These are phyloP conservation scores for Neosilurus hyrtlii DNA, from an alignment of 2,797 vertebrate species.

Conservation along the genomic window DNA sequence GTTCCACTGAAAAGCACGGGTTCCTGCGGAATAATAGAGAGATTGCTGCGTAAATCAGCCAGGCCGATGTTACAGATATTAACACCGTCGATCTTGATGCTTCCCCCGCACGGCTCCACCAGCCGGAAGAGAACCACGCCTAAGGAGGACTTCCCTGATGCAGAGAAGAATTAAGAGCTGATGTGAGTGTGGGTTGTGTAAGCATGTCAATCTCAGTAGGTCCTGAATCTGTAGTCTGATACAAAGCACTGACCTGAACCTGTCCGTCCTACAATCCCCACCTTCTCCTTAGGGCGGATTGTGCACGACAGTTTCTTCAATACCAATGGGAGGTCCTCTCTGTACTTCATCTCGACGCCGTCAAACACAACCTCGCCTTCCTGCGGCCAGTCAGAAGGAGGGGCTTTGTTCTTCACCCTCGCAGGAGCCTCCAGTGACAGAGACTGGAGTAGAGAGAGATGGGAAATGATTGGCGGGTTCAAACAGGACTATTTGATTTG, in stretches of 20 bases:
- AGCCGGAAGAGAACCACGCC: conserved; percentile 87
- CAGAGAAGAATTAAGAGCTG: neutral
- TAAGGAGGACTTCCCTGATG: conserved; percentile 86
- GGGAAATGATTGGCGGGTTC: neutral
- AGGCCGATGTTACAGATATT: conserved; percentile 88
- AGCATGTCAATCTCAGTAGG: neutral
- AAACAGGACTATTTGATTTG: neutral
- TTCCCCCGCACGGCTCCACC: conserved; percentile 84
- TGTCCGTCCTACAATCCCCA: conserved; percentile 89
- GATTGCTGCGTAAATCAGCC: conserved; percentile 88
- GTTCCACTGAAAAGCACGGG: conserved; percentile 90
- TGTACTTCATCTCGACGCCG: conserved; percentile 86
- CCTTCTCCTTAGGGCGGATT: conserved; percentile 88
- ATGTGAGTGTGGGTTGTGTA: neutral
- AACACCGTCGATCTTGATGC: conserved; percentile 86
- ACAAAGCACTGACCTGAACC: conserved; percentile 76
- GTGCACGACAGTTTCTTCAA: conserved; percentile 88
- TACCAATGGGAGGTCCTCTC: conserved; percentile 86
- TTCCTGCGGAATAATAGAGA: conserved; percentile 94
- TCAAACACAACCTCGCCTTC: conserved; percentile 86
- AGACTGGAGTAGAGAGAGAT: conserved; percentile 54
- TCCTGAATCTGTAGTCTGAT: neutral
- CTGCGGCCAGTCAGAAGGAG: conserved; percentile 78
- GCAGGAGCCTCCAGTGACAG: conserved; percentile 89
- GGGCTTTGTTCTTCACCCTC: conserved; percentile 83